Base-by-base conservation (phyloP, 2,888 invertebrate species). In the Meta bourneti region DNA sequence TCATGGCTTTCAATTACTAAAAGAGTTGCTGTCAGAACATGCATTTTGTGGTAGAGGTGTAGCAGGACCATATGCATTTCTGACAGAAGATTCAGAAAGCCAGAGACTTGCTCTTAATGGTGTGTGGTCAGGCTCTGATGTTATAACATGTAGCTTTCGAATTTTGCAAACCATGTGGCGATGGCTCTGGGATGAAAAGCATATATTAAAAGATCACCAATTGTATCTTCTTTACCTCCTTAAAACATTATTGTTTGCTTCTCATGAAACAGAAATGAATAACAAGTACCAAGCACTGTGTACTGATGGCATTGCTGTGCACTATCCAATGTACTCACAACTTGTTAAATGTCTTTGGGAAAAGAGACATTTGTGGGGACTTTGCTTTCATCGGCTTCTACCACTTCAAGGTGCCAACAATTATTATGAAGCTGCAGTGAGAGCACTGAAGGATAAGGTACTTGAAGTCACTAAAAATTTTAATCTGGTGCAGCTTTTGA, bases 181-280 rank as follows among this genome's bases (percentile, higher is more conserved):
- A 20, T 91, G 90, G 90, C 13, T 91, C n/a, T 91, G 90, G 90
- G 77, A 91, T 81, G 90, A 91, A 48, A 91, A 91, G 52, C 81
- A 91, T 9, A 54, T 91, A 81, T 49, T 86, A 13, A 86, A 71
- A 70, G 90, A 91, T 20, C 90, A 91, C 70, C 74, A 77, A 16
- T n/a, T 91, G 13, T 91, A 91, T 77, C 69, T 91, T 1, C 78
- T 91, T 7, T 91, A 91, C 70, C 81, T 91, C n/a, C 11, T 72
- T 48, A 91, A 91, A 77, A 86, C 81, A 48, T 34, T 91, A 20
- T 48, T 91, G 19, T 91, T 86, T 91, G 81, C 90, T 71, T 86
- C 86, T 7, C 75, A 34, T 69, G 90, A 86, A 51, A 48, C 70
- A 70, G 90, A 91, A 77, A 91, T 91, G 70, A 54, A 75, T 48